Percentiles rank a stretch among this genome's conserved stretches.
Evolutionary conservation across 2,113 vertebrate genomes (phyloP).

Genomic region (Phoenicopterus ruber): DNA sequence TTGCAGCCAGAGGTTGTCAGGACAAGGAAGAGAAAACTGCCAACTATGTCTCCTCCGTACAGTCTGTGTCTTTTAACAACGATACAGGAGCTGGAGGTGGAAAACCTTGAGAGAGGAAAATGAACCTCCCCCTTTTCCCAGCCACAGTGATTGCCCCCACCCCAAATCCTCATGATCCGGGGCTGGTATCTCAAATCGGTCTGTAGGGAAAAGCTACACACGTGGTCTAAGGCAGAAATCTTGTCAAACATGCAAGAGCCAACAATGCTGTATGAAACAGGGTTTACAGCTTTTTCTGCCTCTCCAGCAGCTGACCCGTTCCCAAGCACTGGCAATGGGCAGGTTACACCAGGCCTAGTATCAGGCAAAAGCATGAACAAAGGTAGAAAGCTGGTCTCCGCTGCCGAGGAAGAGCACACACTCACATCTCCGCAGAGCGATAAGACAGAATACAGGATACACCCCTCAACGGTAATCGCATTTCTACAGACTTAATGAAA

Average conservation of each 20-base stretch:
- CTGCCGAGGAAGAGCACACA: background rate
- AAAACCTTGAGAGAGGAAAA: background rate
- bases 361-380: background rate
- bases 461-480: background rate
- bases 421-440: background rate
- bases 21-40: slow-evolving; percentile 58
- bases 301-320: background rate
- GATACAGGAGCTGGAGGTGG: background rate
- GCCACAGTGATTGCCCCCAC: background rate
- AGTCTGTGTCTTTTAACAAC: background rate
- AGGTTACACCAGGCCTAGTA: background rate
- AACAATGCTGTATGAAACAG: background rate
- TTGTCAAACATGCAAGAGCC: background rate
- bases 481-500: background rate
- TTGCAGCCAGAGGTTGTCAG: slow-evolving; percentile 63
- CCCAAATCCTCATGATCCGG: background rate
- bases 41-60: slow-evolving; percentile 38
- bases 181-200: background rate
- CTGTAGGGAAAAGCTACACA: background rate
- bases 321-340: background rate
- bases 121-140: background rate
- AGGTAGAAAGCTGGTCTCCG: background rate
- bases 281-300: background rate
- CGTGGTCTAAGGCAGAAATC: background rate
- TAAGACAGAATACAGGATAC: background rate